phyloP scores from a whole-genome alignment of 1,140 invertebrate species.

The Tetragnatha versicolor region DNA sequence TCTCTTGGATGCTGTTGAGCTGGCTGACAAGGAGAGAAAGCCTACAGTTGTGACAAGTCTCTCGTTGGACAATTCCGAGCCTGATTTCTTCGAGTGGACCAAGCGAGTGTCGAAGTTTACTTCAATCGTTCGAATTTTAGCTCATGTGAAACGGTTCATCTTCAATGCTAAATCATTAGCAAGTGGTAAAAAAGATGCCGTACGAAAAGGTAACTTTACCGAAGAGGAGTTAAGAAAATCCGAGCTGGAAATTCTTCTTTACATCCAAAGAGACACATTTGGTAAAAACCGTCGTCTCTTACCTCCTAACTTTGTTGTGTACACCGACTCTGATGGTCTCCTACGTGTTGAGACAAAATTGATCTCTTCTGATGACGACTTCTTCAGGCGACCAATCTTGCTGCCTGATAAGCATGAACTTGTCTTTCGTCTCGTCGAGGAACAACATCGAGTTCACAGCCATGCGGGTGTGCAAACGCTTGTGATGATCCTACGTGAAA shows the following conservation, averaged over 20 bases:
- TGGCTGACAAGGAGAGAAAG: not conserved
- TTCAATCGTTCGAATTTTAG: not conserved
- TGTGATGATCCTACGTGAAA: not conserved
- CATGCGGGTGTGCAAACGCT: not conserved
- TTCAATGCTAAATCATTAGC: slow-evolving; percentile 4
- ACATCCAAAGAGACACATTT: not conserved
- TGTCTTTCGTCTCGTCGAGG: too few species aligned
- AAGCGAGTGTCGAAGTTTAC: not conserved
- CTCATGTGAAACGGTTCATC: too few species aligned
- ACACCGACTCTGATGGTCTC: not conserved
- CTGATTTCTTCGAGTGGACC: slow-evolving; percentile 1
- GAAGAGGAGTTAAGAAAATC: not conserved
- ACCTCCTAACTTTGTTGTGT: not conserved
- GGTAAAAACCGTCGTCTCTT: not conserved
- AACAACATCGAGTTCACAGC: too few species aligned
- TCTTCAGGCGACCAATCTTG: not conserved
- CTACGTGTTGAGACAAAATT: not conserved
- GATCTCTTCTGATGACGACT: not conserved
- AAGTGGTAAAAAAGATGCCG: not conserved
- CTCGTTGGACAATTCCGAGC: not conserved
- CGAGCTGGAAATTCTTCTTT: not conserved
- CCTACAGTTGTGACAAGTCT: not conserved
- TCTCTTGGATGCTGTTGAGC: not conserved
- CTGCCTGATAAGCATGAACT: not conserved
- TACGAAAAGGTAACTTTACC: not conserved